A percentile compares a stretch with the other conserved stretches of the same genome.
Conservation (phyloP, 92 coral and sea anemone species). For the Palythoa heliodiscus region DNA sequence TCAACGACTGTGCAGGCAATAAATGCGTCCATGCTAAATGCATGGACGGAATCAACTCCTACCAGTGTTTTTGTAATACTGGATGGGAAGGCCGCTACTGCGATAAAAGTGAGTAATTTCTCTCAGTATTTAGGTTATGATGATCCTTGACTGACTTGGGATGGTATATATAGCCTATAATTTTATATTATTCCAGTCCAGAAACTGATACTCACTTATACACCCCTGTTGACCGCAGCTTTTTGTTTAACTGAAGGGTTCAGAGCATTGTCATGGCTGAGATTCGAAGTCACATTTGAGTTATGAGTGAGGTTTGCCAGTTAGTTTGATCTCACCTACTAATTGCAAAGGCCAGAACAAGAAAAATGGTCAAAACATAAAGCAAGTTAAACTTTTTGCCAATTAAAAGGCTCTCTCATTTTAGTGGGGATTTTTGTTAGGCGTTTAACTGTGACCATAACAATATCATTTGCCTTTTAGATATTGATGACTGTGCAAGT, state of each 20-base stretch:
- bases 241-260: too few species aligned
- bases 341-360: too few species aligned
- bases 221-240: too few species aligned
- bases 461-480: slow-evolving; percentile 43
- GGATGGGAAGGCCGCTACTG: slow-evolving; percentile 94
- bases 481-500: slow-evolving; percentile 68
- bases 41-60: slow-evolving; percentile 72
- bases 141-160: too few species aligned
- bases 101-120: slow-evolving; percentile 56
- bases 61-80: slow-evolving; percentile 73
- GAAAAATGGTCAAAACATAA: too few species aligned
- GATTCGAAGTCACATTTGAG: too few species aligned
- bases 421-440: background rate
- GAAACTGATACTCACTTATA: background rate
- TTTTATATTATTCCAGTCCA: too few species aligned
- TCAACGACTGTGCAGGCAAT: slow-evolving; percentile 72
- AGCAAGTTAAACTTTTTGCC: too few species aligned
- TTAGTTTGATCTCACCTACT: too few species aligned
- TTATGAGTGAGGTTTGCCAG: too few species aligned
- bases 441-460: background rate
- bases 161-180: too few species aligned
- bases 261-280: too few species aligned
- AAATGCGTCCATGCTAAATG: slow-evolving; percentile 85
- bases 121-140: background rate
- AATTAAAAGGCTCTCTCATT: background rate